Percentiles rank a stretch among this genome's conserved stretches.
phyloP scores from a whole-genome alignment of 2,888 invertebrate genomes.

The Scaptomyza cyrtandrae region DNA sequence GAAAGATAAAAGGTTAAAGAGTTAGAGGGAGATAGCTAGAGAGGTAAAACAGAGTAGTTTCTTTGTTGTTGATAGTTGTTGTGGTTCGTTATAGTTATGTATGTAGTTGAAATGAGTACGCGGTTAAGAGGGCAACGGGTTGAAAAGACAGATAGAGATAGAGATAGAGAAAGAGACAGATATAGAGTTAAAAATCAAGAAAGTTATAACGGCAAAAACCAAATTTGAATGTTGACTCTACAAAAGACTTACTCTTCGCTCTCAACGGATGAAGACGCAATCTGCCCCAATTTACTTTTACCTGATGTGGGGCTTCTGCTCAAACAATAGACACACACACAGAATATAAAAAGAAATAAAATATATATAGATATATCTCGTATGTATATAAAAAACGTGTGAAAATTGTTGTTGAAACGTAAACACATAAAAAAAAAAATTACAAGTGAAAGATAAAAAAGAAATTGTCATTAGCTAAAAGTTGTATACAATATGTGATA shows the following conservation, averaged over 20 bases:
- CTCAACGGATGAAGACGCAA: constrained; percentile 81
- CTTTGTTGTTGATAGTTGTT: constrained; percentile 6
- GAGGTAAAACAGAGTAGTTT: constrained; percentile 15
- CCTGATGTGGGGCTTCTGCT: constrained; percentile 82
- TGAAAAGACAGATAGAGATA: constrained; percentile 30
- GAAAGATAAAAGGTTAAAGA: constrained; percentile 34
- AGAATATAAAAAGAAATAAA: constrained; percentile 68
- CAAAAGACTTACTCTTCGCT: constrained; percentile 83
- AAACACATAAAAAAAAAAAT: constrained; percentile 20
- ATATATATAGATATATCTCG: constrained; percentile 44
- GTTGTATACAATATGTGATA: constrained; percentile 8
- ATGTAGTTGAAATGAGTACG: constrained; percentile 44
- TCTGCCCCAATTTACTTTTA: constrained; percentile 83
- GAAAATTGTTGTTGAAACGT: constrained; percentile 36
- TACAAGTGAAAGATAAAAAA: constrained; percentile 13
- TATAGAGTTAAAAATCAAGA: constrained; percentile 69
- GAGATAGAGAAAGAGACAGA: constrained; percentile 45
- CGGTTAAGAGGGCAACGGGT: constrained; percentile 24
- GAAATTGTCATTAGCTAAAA: constrained; percentile 38
- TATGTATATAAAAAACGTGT: constrained; percentile 49
- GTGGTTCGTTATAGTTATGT: constrained; percentile 21
- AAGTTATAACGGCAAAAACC: constrained; percentile 64
- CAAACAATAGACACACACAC: constrained; percentile 64
- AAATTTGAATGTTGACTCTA: constrained; percentile 67
- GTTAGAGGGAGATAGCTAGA: constrained; percentile 13